Evolutionary conservation across 2,113 vertebrate species (phyloP).

Genomic region (Corydoras maculifer): DNA sequence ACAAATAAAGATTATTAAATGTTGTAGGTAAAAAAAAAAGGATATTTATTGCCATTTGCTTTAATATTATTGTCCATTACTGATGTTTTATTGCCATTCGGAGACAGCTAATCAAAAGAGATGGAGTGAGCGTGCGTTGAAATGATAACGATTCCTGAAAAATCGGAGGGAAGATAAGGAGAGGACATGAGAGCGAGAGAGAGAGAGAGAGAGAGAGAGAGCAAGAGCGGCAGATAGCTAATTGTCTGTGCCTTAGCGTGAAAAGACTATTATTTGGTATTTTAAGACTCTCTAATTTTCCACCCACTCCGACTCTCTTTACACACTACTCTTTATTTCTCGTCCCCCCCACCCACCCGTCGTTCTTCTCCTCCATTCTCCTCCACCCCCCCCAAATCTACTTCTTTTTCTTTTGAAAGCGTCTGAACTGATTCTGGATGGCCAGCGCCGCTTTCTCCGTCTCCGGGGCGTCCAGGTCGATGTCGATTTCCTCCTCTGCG

Average conservation of each 20-base stretch:
- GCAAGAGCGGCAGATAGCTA: slow-evolving; percentile 12
- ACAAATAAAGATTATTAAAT: too few species aligned
- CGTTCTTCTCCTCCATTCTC: background rate
- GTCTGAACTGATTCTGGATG: slow-evolving; percentile 47
- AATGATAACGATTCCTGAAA: slow-evolving; percentile 5
- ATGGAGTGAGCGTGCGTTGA: background rate
- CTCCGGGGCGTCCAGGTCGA: slow-evolving; percentile 42
- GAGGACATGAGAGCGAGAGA: background rate
- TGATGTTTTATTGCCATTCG: background rate
- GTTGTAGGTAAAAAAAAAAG: too few species aligned
- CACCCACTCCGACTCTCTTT: slow-evolving; percentile 24
- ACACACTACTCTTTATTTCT: slow-evolving; percentile 6
- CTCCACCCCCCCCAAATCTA: slow-evolving; percentile 6
- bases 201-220: background rate
- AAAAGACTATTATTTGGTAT: slow-evolving; percentile 38
- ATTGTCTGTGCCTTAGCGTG: slow-evolving; percentile 24
- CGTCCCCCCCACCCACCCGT: background rate
- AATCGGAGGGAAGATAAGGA: background rate
- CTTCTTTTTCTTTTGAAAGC: slow-evolving; percentile 45
- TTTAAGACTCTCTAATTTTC: slow-evolving; percentile 34
- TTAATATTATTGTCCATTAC: background rate
- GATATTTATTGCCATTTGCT: background rate
- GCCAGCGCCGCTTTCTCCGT: slow-evolving; percentile 43
- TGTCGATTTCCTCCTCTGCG: slow-evolving; percentile 42
- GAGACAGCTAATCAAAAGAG: background rate